These are phyloP conservation scores for Macroramphosus scolopax DNA, from an alignment of 2,797 vertebrate species.

Conservation along the genomic window DNA sequence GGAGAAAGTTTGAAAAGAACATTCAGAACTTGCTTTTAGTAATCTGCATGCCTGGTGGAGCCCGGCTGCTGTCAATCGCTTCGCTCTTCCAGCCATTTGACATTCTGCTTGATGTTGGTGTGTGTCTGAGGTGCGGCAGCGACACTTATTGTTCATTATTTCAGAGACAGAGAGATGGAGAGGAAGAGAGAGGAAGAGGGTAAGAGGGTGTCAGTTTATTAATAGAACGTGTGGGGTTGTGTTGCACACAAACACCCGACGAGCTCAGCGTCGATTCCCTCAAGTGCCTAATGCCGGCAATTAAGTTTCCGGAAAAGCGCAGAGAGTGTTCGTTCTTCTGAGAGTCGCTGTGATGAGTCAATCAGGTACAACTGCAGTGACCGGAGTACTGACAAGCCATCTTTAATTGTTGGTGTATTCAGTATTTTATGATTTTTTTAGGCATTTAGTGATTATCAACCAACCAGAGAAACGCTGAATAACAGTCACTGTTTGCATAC, in stretches of 20 bases:
- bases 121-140: constrained; percentile 72
- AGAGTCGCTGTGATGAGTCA: constrained; percentile 39
- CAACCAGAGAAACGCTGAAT: not conserved
- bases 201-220: constrained; percentile 70
- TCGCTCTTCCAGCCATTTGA: constrained; percentile 71
- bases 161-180: constrained; percentile 52
- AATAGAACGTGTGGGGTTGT: constrained; percentile 71
- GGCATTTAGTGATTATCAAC: too few species aligned
- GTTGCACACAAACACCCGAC: constrained; percentile 74
- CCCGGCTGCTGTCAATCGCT: constrained; percentile 70
- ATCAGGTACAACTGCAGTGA: constrained; percentile 38
- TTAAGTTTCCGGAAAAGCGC: constrained; percentile 70
- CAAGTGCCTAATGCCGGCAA: constrained; percentile 72
- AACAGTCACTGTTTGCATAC: too few species aligned
- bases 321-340: constrained; percentile 35
- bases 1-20: constrained; percentile 73
- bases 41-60: constrained; percentile 72
- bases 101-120: constrained; percentile 77
- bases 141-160: constrained; percentile 80
- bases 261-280: constrained; percentile 67
- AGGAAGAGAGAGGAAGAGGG: constrained; percentile 28
- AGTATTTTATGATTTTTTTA: too few species aligned
- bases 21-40: constrained; percentile 73
- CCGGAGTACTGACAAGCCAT: constrained; percentile 27
- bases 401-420: not conserved